Evolutionary conservation across 2,888 invertebrate genomes (phyloP).

Genomic region (Exocentrus adspersus): DNA sequence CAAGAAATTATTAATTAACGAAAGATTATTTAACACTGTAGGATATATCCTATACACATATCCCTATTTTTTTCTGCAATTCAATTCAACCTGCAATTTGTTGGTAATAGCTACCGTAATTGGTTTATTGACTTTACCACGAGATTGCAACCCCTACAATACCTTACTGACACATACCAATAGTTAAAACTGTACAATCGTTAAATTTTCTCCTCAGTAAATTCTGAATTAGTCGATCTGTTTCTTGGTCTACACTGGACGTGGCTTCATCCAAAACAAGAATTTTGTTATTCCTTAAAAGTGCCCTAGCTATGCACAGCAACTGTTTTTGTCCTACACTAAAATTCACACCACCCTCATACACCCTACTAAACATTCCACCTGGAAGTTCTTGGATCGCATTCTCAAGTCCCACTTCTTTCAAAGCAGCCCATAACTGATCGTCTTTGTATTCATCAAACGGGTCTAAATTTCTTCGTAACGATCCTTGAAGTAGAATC

Average conservation of each 20-base stretch:
- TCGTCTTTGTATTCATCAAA: conserved; percentile 82
- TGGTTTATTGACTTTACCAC: no score
- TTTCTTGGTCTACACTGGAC: conserved; percentile 81
- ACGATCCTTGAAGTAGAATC: conserved; percentile 84
- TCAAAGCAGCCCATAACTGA: conserved; percentile 84
- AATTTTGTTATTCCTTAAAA: conserved; percentile 62
- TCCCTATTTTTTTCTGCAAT: no score
- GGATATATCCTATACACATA: no score
- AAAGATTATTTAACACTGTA: no score
- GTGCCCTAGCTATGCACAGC: conserved; percentile 73
- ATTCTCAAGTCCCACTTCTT: conserved; percentile 82
- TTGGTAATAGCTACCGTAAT: no score
- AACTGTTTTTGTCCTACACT: conserved; percentile 70
- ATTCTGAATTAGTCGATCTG: conserved; percentile 78
- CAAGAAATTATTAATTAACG: no score
- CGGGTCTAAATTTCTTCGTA: conserved; percentile 90
- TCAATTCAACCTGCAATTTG: no score
- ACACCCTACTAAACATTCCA: conserved; percentile 72
- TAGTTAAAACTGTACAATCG: conserved; percentile 83
- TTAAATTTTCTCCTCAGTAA: conserved; percentile 79
- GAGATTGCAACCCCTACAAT: no score
- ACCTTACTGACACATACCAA: conserved; percentile 60
- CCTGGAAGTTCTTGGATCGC: conserved; percentile 71
- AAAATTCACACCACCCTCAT: conserved; percentile 70
- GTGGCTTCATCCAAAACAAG: conserved; percentile 75